Evolutionary conservation across 2,888 invertebrate genomes (phyloP), one percentile per base, ranked within the genome.

Genomic region (Trachelus iudaicus): DNA sequence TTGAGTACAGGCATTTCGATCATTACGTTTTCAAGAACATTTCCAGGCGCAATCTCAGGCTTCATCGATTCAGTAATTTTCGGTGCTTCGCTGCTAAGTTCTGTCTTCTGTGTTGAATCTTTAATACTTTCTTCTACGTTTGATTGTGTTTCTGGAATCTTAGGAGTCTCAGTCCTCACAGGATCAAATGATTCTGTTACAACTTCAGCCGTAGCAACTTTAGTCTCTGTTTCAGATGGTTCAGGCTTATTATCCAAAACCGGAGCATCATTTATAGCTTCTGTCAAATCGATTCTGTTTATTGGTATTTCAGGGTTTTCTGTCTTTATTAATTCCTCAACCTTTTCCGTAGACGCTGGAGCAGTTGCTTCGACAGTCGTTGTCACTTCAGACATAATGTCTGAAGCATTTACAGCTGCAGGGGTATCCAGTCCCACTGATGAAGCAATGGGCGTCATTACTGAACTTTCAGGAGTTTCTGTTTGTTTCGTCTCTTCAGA

Each of bases 371-470:
- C 81, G 13, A 76, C 77, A 33, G 74, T 73, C 34, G 77, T 34
- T 15, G 56, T 77, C 6, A 68, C 34, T 11, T 33, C 77, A 75
- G 77, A 79, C 75, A 78, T 81, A 78, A 79, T 82, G 13, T 81
- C 79, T 34, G 78, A 76, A n/a, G 79, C 77, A 23, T 82, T 23
- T 71, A 34, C 6, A 23, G 6, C 30, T 71, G 23, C 71, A 71
- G 9, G 15, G 30, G 34, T 73, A 35, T 73, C 33, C n/a, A 31
- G 12, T 73, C 34, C 9, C 23, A n/a, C 23, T 35, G 13, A n/a
- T 33, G 35, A 37, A 23, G 69, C 69, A n/a, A 1, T 75, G 12
- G 40, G 23, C 15, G 69, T 23, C 13, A 30, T 30, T 11, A 75
- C 71, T 40, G 40, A 15, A 40, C 15, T 40, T 56, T 23, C 40